Evolutionary conservation across 2,797 vertebrate genomes (phyloP).

Genomic region (Urocyon cinereoargenteus): DNA sequence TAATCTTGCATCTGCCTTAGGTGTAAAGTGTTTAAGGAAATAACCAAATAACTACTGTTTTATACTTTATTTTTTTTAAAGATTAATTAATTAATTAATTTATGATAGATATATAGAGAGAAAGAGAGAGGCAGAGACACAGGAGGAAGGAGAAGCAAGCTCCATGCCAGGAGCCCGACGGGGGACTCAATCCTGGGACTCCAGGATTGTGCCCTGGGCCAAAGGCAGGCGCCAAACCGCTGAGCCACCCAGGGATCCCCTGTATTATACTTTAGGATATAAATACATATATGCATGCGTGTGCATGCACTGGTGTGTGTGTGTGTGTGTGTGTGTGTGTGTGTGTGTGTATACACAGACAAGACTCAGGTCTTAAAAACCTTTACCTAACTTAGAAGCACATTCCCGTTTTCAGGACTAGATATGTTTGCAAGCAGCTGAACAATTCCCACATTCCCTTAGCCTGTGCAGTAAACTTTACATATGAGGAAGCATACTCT

Average conservation of each 20-base stretch:
- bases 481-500: not conserved
- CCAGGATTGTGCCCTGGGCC: no score
- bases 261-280: not conserved
- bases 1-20: not conserved
- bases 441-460: not conserved
- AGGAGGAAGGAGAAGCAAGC: no score
- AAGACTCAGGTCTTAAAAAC: not conserved
- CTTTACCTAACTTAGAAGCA: not conserved
- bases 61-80: not conserved
- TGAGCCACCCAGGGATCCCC: no score
- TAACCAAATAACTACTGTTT: not conserved
- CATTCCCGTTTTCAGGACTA: not conserved
- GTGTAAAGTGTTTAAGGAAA: not conserved
- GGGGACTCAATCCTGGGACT: no score
- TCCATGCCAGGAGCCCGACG: no score
- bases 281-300: fast-evolving
- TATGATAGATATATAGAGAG: no score
- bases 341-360: not conserved
- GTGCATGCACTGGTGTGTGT: not conserved
- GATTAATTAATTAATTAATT: no score
- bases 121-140: no score
- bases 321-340: not conserved
- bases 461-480: slow-evolving; percentile 58
- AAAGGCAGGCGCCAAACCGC: no score
- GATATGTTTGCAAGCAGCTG: slow-evolving; percentile 36